These are phyloP conservation scores for Eudasyphora cyanicolor DNA, from an alignment of 2,888 invertebrate species.

Conservation along the genomic window DNA sequence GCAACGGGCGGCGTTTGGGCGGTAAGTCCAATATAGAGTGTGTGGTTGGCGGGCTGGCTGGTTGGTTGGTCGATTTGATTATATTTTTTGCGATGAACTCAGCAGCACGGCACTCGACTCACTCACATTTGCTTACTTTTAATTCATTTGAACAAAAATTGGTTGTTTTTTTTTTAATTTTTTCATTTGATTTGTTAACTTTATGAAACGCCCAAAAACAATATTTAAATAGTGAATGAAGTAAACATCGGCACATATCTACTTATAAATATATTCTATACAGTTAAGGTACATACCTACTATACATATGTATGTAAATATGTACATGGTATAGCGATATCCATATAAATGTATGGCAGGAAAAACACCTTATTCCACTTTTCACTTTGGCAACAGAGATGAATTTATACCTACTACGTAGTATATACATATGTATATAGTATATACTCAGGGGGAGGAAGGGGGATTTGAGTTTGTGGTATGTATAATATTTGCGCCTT, in stretches of 20 bases:
- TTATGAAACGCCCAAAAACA: conserved; percentile 51
- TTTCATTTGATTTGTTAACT: conserved; percentile 54
- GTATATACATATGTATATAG: background rate
- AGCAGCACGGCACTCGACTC: conserved; percentile 59
- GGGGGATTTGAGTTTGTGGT: background rate
- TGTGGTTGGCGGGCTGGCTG: no score
- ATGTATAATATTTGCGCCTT: conserved; percentile 53
- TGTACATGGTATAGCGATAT: background rate
- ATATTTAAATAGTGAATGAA: conserved; percentile 28
- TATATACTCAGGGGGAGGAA: background rate
- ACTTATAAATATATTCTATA: no score
- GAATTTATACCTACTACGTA: background rate
- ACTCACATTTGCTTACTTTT: conserved; percentile 43
- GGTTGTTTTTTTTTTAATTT: background rate
- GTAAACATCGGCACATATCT: no score
- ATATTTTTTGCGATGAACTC: conserved; percentile 78
- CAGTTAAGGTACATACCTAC: no score
- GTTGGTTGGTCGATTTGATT: conserved; percentile 54
- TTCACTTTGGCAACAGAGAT: background rate
- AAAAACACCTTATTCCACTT: background rate
- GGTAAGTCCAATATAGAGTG: background rate
- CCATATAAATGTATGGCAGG: background rate
- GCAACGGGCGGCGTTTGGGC: background rate
- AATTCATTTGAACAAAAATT: conserved; percentile 36
- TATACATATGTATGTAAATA: background rate